phyloP scores from a whole-genome alignment of 1,140 invertebrate genomes.

The Amyelois transitella region DNA sequence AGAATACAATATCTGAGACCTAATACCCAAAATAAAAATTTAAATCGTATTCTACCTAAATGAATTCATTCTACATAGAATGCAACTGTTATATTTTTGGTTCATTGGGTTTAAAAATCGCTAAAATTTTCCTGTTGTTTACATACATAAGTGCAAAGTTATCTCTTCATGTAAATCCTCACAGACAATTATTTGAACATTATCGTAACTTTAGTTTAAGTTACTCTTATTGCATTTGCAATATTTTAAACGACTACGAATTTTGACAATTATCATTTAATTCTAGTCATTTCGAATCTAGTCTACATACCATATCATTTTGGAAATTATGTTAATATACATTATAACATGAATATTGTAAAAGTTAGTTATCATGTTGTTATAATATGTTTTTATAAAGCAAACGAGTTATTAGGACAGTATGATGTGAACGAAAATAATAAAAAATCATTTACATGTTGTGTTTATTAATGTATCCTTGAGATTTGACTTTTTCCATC shows the following conservation, averaged over 20 bases:
- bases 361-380: slow-evolving; percentile 68
- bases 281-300: slow-evolving; percentile 18
- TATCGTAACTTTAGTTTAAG: not conserved
- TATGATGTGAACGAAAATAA: slow-evolving; percentile 70
- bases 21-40: too few species aligned
- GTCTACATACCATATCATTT: slow-evolving; percentile 72
- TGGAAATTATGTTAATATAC: slow-evolving; percentile 55
- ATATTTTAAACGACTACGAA: slow-evolving; percentile 13
- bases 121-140: too few species aligned
- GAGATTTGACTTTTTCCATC: too few species aligned
- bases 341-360: slow-evolving; percentile 42
- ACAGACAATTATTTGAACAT: not conserved
- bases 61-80: too few species aligned
- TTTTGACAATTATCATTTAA: slow-evolving; percentile 8
- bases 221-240: not conserved
- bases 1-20: too few species aligned
- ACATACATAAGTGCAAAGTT: too few species aligned
- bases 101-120: too few species aligned
- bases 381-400: slow-evolving; percentile 70
- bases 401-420: slow-evolving; percentile 66
- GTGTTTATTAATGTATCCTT: slow-evolving; percentile 22
- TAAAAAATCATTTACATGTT: slow-evolving; percentile 63
- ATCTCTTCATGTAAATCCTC: not conserved
- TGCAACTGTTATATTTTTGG: too few species aligned
- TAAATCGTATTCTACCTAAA: too few species aligned